phyloP scores from a whole-genome alignment of 2,797 vertebrate genomes.

The Phyllotis vaccarum region DNA sequence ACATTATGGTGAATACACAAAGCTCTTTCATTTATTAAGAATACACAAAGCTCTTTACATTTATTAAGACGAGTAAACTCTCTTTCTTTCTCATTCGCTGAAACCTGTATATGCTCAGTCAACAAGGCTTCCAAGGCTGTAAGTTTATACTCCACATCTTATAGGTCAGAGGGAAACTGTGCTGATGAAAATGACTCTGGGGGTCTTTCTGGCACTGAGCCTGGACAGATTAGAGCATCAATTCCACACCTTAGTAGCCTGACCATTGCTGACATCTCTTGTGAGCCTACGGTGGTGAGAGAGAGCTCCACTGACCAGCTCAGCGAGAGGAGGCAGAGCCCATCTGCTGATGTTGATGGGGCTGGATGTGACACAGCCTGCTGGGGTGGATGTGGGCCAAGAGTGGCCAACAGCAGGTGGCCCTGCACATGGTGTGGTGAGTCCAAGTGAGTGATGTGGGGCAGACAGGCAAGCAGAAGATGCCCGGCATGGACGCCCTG shows the following conservation, averaged over 20 bases:
- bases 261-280: not conserved
- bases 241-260: not conserved
- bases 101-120: not conserved
- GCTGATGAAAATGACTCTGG: not conserved
- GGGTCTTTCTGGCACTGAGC: no score
- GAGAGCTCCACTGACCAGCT: not conserved
- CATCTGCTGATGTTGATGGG: not conserved
- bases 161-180: not conserved
- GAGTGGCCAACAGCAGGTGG: slow-evolving; percentile 2
- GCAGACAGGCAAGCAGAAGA: slow-evolving; percentile 10
- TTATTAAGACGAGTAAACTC: not conserved
- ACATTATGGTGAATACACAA: not conserved
- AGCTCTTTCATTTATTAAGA: not conserved
- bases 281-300: not conserved
- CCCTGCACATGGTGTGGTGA: not conserved
- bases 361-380: slow-evolving; percentile 12
- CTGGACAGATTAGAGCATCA: not conserved
- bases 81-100: not conserved
- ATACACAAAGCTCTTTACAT: not conserved
- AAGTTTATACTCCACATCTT: not conserved
- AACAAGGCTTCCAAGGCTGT: not conserved
- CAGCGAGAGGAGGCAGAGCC: not conserved
- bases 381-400: not conserved
- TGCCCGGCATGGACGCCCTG: not conserved
- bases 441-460: not conserved